A percentile compares a stretch with the other conserved stretches of the same genome.
phyloP scores from a whole-genome alignment of 2,888 invertebrate species.

The Heteromurus nitidus region DNA sequence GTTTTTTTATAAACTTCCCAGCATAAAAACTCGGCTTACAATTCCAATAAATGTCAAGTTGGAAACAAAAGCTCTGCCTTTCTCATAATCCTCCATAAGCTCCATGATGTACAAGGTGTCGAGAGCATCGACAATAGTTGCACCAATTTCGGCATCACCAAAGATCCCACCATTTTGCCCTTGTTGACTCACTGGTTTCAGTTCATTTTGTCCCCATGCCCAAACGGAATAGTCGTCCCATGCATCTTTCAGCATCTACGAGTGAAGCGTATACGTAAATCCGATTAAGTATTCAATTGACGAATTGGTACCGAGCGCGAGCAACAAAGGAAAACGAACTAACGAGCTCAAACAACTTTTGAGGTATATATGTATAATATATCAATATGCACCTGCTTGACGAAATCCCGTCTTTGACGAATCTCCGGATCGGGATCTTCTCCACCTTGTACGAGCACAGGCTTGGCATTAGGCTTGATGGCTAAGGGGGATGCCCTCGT shows the following conservation, averaged over 20 bases:
- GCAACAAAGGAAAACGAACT: too few species aligned
- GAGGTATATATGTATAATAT: slow-evolving; percentile 1
- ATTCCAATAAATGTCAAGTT: slow-evolving; percentile 77
- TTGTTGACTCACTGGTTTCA: slow-evolving; percentile 91
- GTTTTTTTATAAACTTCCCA: slow-evolving; percentile 81
- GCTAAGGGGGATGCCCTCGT: slow-evolving; percentile 38
- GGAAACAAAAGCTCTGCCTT: slow-evolving; percentile 95
- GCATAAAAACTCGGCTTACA: slow-evolving; percentile 28
- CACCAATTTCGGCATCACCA: slow-evolving; percentile 89
- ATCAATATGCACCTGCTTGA: slow-evolving; percentile 65
- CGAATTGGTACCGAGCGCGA: too few species aligned
- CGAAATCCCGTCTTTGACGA: slow-evolving; percentile 60
- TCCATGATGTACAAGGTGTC: slow-evolving; percentile 99
- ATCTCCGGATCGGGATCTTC: slow-evolving; percentile 69
- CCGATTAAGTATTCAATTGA: too few species aligned
- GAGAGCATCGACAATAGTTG: slow-evolving; percentile 96
- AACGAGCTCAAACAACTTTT: too few species aligned
- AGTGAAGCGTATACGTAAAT: too few species aligned
- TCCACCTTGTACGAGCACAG: slow-evolving; percentile 61
- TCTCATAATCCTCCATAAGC: slow-evolving; percentile 91
- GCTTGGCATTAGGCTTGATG: slow-evolving; percentile 9
- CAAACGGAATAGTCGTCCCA: slow-evolving; percentile 98
- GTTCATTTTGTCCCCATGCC: slow-evolving; percentile 99
- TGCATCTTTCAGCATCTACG: slow-evolving; percentile 98
- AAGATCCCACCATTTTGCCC: slow-evolving; percentile 95